Evolutionary conservation across 1,140 invertebrate species (phyloP).

Genomic region (Leptoteleia sp.): DNA sequence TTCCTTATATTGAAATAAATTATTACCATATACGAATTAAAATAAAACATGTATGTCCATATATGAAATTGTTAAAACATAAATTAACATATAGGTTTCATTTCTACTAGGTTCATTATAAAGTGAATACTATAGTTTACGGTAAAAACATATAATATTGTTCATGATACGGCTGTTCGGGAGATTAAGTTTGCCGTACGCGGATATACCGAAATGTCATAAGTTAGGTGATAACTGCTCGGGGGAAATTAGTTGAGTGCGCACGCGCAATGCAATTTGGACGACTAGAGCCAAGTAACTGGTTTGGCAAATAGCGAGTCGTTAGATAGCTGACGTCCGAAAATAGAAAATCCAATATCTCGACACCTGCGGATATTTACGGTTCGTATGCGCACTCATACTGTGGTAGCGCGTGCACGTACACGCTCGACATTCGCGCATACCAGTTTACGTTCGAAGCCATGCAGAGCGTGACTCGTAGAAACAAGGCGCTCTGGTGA

Average conservation of each 20-base stretch:
- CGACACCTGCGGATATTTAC: conserved; percentile 70
- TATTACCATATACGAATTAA: too few relatives aligned
- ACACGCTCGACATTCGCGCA: conserved; percentile 58
- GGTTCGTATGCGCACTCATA: conserved; percentile 62
- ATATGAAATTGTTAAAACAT: too few relatives aligned
- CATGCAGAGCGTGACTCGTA: conserved; percentile 69
- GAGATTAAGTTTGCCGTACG: too few relatives aligned
- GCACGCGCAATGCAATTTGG: conserved; percentile 27
- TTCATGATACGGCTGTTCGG: too few relatives aligned
- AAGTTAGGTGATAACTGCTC: conserved; percentile 13
- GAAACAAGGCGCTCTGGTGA: conserved; percentile 66
- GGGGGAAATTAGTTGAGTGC: conserved; percentile 9
- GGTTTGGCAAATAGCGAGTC: conserved; percentile 50
- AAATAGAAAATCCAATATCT: conserved; percentile 71
- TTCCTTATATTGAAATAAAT: too few relatives aligned
- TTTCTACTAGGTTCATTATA: too few relatives aligned
- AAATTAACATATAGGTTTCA: too few relatives aligned
- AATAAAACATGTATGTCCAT: too few relatives aligned
- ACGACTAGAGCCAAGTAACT: conserved; percentile 37
- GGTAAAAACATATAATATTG: too few relatives aligned
- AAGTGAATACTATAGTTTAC: too few relatives aligned
- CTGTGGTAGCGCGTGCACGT: conserved; percentile 40
- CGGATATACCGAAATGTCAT: not conserved
- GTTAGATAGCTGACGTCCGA: conserved; percentile 64
- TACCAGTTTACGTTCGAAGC: conserved; percentile 62